phyloP scores from a whole-genome alignment of 2,797 vertebrate species.

The Cirrhinus mrigala region DNA sequence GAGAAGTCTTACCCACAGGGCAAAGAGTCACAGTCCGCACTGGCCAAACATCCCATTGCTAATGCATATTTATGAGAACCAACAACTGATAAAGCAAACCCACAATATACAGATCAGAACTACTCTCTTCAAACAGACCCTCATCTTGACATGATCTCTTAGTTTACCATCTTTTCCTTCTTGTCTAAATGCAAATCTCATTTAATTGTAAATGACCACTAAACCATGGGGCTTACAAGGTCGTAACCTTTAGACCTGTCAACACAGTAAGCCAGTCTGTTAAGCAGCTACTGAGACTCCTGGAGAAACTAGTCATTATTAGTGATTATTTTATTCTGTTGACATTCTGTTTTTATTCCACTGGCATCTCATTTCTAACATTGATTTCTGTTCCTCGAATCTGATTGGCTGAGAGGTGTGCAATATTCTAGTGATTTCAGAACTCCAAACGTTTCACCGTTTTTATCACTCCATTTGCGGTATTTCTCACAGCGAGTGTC shows the following conservation, averaged over 20 bases:
- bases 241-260: constrained; percentile 17
- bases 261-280: not conserved
- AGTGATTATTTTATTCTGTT: not conserved
- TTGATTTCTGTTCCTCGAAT: too few relatives aligned
- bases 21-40: not conserved
- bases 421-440: too few relatives aligned
- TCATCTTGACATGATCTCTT: constrained; percentile 9
- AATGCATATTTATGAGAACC: constrained; percentile 40
- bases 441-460: too few relatives aligned
- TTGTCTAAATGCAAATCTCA: constrained; percentile 27
- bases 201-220: constrained; percentile 40
- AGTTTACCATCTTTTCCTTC: constrained; percentile 6
- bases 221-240: constrained; percentile 21
- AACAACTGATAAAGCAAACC: constrained; percentile 30
- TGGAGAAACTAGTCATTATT: not conserved
- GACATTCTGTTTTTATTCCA: not conserved
- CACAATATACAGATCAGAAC: not conserved
- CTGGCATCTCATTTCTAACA: not conserved
- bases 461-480: too few relatives aligned
- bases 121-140: constrained; percentile 7
- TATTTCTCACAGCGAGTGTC: too few relatives aligned
- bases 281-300: not conserved
- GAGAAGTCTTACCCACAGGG: constrained; percentile 32
- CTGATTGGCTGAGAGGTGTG: too few relatives aligned
- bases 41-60: constrained; percentile 7